A percentile compares a stretch with the other conserved stretches of the same genome.
These are phyloP conservation scores for Sebastiscus albofasciatus DNA, from an alignment of 2,797 vertebrate species.

Conservation along the genomic window DNA sequence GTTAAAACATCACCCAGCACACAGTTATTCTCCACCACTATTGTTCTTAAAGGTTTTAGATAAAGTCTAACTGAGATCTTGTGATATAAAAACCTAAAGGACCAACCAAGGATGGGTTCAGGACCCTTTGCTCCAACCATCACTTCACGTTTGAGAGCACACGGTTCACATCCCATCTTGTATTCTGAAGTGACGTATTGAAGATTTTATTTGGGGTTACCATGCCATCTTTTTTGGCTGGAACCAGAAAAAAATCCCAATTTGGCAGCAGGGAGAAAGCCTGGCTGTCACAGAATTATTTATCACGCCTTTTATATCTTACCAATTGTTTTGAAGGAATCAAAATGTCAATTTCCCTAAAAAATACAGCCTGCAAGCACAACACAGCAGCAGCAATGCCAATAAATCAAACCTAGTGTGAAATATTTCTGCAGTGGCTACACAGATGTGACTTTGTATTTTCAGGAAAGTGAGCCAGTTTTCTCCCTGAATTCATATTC, in stretches of 20 bases:
- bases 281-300: background rate
- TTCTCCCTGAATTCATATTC: slow-evolving; percentile 43
- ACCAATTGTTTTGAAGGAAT: background rate
- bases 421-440: slow-evolving; percentile 20
- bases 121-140: background rate
- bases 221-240: background rate
- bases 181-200: background rate
- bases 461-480: slow-evolving; percentile 19
- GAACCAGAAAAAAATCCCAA: background rate
- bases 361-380: background rate
- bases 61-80: background rate
- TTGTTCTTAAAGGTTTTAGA: no score
- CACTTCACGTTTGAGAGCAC: background rate
- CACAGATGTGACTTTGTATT: slow-evolving; percentile 24
- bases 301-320: background rate
- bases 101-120: background rate
- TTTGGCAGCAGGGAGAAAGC: background rate
- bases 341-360: background rate
- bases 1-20: background rate
- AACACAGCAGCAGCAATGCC: background rate
- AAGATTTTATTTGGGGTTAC: background rate
- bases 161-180: background rate
- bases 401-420: slow-evolving; percentile 13
- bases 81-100: background rate
- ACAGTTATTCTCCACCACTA: no score